phyloP scores from a whole-genome alignment of 2,888 invertebrate genomes.

The Homarus gammarus region DNA sequence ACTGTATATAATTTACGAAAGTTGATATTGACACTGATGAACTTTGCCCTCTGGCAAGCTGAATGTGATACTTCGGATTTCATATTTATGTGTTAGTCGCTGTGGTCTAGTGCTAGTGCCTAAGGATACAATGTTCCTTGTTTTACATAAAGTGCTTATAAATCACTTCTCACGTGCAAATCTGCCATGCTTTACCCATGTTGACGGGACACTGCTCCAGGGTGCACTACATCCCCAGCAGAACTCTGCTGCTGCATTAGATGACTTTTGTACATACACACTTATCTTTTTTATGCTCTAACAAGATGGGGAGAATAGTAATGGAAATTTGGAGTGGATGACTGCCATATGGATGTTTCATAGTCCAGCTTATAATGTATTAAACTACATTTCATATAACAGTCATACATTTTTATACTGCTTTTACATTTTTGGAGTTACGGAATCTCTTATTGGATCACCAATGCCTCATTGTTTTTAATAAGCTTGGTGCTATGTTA shows the following conservation, averaged over 20 bases:
- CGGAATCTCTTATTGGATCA: neutral
- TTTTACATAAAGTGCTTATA: slow-evolving; percentile 59
- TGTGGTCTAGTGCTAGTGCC: slow-evolving; percentile 71
- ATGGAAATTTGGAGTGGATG: slow-evolving; percentile 27
- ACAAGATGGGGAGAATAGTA: slow-evolving; percentile 25
- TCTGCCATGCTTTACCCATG: slow-evolving; percentile 27
- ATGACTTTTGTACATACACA: slow-evolving; percentile 55
- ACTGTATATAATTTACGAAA: slow-evolving; percentile 33
- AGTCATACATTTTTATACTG: slow-evolving; percentile 23
- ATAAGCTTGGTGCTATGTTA: slow-evolving; percentile 56
- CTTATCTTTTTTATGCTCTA: slow-evolving; percentile 39
- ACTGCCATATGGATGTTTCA: slow-evolving; percentile 24
- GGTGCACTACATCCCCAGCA: neutral
- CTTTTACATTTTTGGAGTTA: slow-evolving; percentile 20
- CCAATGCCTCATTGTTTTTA: slow-evolving; percentile 21
- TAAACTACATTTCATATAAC: slow-evolving; percentile 22
- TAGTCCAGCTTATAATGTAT: slow-evolving; percentile 19
- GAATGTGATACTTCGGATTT: slow-evolving; percentile 66
- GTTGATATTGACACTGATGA: slow-evolving; percentile 33
- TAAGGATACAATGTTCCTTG: slow-evolving; percentile 73
- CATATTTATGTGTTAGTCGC: slow-evolving; percentile 69
- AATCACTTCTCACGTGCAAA: slow-evolving; percentile 40
- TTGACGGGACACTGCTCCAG: slow-evolving; percentile 22
- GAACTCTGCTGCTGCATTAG: neutral
- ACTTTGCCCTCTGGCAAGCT: slow-evolving; percentile 45